Base-by-base conservation (phyloP, 1,140 invertebrate species). In the Eueides isabella region DNA sequence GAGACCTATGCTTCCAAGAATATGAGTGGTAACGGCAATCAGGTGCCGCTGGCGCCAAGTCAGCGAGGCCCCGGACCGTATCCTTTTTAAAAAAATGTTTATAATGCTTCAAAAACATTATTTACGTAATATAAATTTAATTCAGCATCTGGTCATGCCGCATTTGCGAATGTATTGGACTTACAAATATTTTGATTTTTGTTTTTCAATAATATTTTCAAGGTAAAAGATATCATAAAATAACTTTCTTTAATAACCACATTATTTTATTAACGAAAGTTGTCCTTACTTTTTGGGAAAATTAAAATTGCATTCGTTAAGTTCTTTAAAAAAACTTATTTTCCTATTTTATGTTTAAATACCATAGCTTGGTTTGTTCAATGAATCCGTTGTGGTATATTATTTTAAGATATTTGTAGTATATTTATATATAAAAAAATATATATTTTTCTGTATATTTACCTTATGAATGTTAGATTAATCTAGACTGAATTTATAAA, bases 11-110 rank as follows among this genome's bases (percentile, higher is more conserved):
- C 88, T 90, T 88, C 88, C 90, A 79, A 91, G 87, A 91, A 83
- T 87, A 92, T 92, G 91, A 92, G 89, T 87, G 89, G 91, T 83
- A 92, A 91, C 89, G 89, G 89, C 83, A 92, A 92, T 87, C 91
- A 92, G 89, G 89, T 92, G 89, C 91, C 91, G 80, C 85, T 92
- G 89, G 87, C 89, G 85, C 85, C 88, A 71, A 90, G 78, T 87
- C 89, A 91, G 78, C 88, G 91, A 72, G 91, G 89, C 78, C 89
- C 91, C 81, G 89, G 88, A 89, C 71, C 87, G 89, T 92, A 92
- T 92, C 91, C 91, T 92, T 92, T n/a, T 91, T 88, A 70, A 82
- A 71, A 80, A 76, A 66, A 65, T 78, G 75, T 84, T 85, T 82
- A 81, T 78, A 76, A 55, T 82, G 62, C 72, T 84, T 83, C 87